phyloP scores from a whole-genome alignment of 2,113 vertebrate genomes.

The Pelmatolapia mariae region DNA sequence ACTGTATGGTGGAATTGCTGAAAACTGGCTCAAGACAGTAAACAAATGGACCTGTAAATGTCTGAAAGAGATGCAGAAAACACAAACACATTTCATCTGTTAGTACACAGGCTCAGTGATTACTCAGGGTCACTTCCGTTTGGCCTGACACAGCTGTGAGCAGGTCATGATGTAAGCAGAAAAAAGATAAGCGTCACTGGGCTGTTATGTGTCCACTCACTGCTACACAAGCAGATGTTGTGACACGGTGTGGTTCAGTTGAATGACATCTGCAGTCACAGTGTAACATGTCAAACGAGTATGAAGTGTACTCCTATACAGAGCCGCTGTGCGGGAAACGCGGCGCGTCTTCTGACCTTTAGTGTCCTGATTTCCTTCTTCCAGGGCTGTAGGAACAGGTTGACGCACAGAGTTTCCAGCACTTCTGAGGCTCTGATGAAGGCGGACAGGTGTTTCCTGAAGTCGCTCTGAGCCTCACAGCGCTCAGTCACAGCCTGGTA shows the following conservation, averaged over 20 bases:
- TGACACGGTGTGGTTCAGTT: background rate
- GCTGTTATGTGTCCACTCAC: background rate
- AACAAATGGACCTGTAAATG: conserved; percentile 81
- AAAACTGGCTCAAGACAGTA: conserved; percentile 77
- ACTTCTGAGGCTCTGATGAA: conserved; percentile 53
- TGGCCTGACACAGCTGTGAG: background rate
- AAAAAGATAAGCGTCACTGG: background rate
- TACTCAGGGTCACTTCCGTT: background rate
- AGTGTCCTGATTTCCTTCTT: conserved; percentile 65
- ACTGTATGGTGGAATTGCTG: conserved; percentile 54
- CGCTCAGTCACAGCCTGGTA: background rate
- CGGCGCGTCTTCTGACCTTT: conserved; percentile 32
- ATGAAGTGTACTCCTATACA: background rate
- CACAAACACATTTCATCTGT: background rate
- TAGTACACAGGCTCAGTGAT: background rate
- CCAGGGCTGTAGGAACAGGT: conserved; percentile 69
- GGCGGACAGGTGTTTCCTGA: conserved; percentile 2
- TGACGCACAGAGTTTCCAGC: conserved; percentile 66
- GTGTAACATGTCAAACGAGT: background rate
- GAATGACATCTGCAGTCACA: background rate
- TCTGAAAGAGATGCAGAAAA: conserved; percentile 61
- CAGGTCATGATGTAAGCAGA: background rate
- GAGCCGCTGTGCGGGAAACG: background rate
- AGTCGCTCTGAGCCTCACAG: background rate
- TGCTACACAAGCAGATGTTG: background rate